Conservation (phyloP, 2,888 invertebrate species). For the Nymphalis polychloros region DNA sequence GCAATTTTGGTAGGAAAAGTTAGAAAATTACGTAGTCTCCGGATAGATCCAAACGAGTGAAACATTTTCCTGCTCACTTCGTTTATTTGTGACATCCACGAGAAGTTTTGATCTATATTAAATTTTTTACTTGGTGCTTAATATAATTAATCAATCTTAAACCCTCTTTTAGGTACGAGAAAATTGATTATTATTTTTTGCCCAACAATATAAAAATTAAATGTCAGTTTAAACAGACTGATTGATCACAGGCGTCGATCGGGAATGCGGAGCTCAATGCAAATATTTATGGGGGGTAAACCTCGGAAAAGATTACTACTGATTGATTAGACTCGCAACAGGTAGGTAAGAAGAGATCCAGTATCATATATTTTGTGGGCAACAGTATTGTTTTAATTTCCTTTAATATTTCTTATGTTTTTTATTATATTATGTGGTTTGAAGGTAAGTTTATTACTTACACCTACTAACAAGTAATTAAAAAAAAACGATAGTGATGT, state of each 20-base stretch:
- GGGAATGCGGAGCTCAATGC: conserved; percentile 37
- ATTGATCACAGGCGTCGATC: conserved; percentile 48
- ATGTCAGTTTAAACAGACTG: conserved; percentile 45
- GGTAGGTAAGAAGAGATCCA: conserved; percentile 31
- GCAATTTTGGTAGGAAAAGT: no score
- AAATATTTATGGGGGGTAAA: conserved; percentile 40
- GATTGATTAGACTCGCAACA: conserved; percentile 47
- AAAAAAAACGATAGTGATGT: no score
- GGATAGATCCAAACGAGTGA: no score
- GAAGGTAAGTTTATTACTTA: no score
- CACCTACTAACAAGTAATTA: no score
- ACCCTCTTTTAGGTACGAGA: background rate
- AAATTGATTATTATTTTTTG: conserved; percentile 14
- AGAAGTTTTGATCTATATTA: no score
- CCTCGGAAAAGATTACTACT: conserved; percentile 40
- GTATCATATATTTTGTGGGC: conserved; percentile 25
- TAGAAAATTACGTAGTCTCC: no score
- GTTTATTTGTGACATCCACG: no score
- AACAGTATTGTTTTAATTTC: conserved; percentile 17
- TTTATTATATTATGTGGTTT: no score
- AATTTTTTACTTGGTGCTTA: no score
- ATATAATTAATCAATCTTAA: conserved; percentile 1
- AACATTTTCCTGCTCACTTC: no score
- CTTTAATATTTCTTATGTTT: background rate
- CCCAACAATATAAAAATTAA: conserved; percentile 40